phyloP scores from a whole-genome alignment of 2,113 vertebrate species.

The Panurus biarmicus region DNA sequence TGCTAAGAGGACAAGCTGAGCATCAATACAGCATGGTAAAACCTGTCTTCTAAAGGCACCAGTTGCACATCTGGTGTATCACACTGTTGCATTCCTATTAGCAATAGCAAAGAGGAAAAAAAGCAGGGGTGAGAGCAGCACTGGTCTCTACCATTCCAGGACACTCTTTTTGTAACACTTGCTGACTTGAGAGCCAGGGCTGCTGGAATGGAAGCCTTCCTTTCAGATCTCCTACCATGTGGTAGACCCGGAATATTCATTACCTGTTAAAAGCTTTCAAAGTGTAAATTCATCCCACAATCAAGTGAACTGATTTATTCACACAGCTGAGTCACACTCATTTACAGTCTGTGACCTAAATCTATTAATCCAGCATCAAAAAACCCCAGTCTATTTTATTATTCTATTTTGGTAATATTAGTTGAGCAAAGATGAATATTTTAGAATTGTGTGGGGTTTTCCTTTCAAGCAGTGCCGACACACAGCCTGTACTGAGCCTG shows the following conservation, averaged over 20 bases:
- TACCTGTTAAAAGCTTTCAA: slow-evolving; percentile 31
- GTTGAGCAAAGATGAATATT: background rate
- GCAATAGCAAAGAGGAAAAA: background rate
- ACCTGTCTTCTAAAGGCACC: background rate
- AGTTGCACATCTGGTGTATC: background rate
- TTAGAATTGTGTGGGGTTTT: background rate
- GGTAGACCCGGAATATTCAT: slow-evolving; percentile 58
- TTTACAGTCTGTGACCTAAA: slow-evolving; percentile 27
- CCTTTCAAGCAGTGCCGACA: background rate
- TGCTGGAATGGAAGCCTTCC: background rate
- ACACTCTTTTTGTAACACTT: background rate
- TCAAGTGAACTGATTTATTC: slow-evolving; percentile 23
- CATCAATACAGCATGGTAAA: background rate
- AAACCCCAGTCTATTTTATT: background rate
- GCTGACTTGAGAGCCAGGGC: background rate
- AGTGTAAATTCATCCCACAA: slow-evolving; percentile 32
- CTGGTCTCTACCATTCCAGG: background rate
- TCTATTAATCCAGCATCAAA: background rate
- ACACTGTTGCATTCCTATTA: background rate
- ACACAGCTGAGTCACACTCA: slow-evolving; percentile 13
- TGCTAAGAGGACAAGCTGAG: background rate
- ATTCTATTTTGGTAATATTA: background rate
- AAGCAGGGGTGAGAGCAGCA: background rate
- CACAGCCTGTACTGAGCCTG: background rate
- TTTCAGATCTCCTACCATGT: background rate